Conservation (phyloP, 2,113 vertebrate species). For the Toxostoma redivivum region DNA sequence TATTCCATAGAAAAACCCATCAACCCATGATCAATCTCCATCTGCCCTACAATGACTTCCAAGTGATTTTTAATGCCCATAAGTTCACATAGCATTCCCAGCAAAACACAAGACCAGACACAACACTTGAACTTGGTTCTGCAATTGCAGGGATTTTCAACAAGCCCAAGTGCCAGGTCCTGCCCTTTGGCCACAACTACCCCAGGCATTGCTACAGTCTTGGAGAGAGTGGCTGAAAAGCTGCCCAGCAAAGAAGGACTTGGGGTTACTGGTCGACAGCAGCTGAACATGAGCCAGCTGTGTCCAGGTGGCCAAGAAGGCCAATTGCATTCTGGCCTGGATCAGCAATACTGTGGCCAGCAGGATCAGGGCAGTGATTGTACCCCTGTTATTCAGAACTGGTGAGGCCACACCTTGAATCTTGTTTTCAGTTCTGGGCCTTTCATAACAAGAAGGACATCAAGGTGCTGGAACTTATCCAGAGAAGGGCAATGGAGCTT, state of each 20-base stretch:
- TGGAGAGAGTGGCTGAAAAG: not conserved
- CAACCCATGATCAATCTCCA: not conserved
- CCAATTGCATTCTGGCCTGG: not conserved
- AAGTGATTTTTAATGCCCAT: not conserved
- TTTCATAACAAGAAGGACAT: not conserved
- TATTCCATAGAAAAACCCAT: not conserved
- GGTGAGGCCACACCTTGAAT: not conserved
- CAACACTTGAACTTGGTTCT: not conserved
- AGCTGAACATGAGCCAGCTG: not conserved
- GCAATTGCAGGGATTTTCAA: not conserved
- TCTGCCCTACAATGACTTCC: not conserved
- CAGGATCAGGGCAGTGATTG: not conserved
- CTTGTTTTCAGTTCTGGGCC: not conserved
- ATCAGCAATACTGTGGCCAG: not conserved
- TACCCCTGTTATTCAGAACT: too few species aligned
- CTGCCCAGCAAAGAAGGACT: not conserved
- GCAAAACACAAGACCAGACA: not conserved
- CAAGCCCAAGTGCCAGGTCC: not conserved
- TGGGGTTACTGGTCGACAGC: fast-evolving
- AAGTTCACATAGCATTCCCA: not conserved
- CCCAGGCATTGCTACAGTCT: not conserved
- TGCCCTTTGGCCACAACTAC: not conserved
- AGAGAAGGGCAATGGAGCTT: fast-evolving
- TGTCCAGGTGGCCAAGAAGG: not conserved
- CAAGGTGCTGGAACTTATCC: not conserved